phyloP scores from a whole-genome alignment of 2,797 vertebrate species.

The Salmo trutta region DNA sequence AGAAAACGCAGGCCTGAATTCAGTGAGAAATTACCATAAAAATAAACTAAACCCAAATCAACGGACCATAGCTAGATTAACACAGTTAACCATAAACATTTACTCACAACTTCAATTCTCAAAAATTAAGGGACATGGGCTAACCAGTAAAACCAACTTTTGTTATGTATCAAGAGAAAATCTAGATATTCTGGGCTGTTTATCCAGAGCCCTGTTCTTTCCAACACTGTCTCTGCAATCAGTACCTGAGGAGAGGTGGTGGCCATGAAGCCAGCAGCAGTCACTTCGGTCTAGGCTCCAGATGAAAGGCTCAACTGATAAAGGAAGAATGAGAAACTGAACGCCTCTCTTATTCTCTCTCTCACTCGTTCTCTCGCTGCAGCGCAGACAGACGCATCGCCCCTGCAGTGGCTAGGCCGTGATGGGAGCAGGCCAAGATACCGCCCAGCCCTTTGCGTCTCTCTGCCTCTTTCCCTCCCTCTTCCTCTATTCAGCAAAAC shows the following conservation, averaged over 20 bases:
- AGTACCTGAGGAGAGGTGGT: neutral
- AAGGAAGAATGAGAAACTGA: neutral
- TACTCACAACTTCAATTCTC: neutral
- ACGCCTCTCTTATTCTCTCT: slow-evolving; percentile 6
- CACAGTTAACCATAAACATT: neutral
- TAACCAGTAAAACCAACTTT: neutral
- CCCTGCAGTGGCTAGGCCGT: slow-evolving; percentile 67
- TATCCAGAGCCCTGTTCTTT: neutral
- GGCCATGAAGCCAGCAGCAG: neutral
- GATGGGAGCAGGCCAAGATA: slow-evolving; percentile 59
- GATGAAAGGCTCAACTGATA: slow-evolving; percentile 3
- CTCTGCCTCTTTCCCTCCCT: slow-evolving; percentile 43
- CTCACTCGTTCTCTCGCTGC: slow-evolving; percentile 29
- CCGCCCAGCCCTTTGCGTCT: slow-evolving; percentile 67
- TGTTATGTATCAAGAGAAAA: neutral
- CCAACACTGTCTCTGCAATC: neutral
- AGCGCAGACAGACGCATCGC: slow-evolving; percentile 68
- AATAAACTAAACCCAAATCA: slow-evolving; percentile 14
- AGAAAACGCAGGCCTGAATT: slow-evolving; percentile 13
- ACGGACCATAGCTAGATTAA: neutral
- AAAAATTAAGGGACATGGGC: no score
- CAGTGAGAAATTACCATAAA: neutral
- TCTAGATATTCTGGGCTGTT: neutral
- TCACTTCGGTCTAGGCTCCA: neutral
- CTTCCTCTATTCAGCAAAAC: slow-evolving; percentile 59